A percentile compares a stretch with the other conserved stretches of the same genome.
phyloP scores from a whole-genome alignment of 2,888 invertebrate genomes.

The Agrochola macilenta region DNA sequence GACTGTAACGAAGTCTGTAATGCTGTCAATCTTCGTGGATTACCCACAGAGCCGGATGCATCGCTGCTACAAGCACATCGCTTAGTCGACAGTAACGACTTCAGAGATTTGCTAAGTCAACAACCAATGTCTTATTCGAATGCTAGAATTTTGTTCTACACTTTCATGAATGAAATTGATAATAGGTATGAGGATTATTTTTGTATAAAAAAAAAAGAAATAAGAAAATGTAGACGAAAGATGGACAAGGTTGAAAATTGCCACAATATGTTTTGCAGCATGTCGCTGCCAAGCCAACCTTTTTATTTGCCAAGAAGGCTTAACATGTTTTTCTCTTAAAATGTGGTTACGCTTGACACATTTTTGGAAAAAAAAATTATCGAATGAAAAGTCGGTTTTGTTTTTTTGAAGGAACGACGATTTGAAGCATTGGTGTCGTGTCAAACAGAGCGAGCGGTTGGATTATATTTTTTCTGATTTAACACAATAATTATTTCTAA shows the following conservation, averaged over 20 bases:
- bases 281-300: too few relatives aligned
- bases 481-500: too few relatives aligned
- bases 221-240: neutral
- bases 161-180: neutral
- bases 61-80: slow-evolving; percentile 10
- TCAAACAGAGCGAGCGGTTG: too few relatives aligned
- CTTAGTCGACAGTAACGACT: slow-evolving; percentile 6
- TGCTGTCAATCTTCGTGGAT: slow-evolving; percentile 2
- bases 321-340: too few relatives aligned
- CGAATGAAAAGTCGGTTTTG: too few relatives aligned
- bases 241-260: too few relatives aligned
- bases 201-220: neutral
- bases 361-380: too few relatives aligned
- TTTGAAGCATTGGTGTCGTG: too few relatives aligned
- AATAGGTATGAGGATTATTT: neutral
- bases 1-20: neutral
- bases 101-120: neutral
- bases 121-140: neutral
- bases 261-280: neutral
- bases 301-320: too few relatives aligned
- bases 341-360: too few relatives aligned
- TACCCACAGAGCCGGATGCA: slow-evolving; percentile 6
- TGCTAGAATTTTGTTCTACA: neutral
- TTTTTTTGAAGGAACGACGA: too few relatives aligned
- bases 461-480: too few relatives aligned